Conservation (phyloP, 1,140 invertebrate species). For the Tetragnatha versicolor region DNA sequence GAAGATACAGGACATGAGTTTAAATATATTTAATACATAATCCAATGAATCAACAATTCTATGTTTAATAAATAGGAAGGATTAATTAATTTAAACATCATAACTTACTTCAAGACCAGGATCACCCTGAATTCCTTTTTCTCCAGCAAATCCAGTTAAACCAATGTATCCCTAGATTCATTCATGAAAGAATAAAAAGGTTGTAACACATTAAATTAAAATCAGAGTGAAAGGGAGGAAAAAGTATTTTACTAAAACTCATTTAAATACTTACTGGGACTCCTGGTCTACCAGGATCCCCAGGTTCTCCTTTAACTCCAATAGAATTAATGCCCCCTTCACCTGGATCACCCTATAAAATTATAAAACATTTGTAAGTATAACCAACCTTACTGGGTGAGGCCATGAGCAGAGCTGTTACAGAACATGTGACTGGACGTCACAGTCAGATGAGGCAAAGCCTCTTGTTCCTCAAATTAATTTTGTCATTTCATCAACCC, state of each 20-base stretch:
- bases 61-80: no score
- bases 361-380: no score
- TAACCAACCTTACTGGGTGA: no score
- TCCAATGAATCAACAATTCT: no score
- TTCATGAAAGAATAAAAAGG: no score
- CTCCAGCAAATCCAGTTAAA: constrained; percentile 48
- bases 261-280: constrained; percentile 9
- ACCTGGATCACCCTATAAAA: constrained; percentile 73
- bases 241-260: neutral
- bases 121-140: constrained; percentile 47
- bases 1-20: no score
- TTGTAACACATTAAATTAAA: neutral
- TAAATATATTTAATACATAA: no score
- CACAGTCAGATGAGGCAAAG: no score
- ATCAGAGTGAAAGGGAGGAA: neutral
- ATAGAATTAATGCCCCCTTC: constrained; percentile 84
- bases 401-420: no score
- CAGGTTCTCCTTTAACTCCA: constrained; percentile 77
- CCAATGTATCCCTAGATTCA: constrained; percentile 44
- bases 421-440: no score
- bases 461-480: no score
- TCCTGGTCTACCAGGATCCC: constrained; percentile 67
- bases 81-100: neutral
- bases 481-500: no score
- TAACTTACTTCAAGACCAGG: constrained; percentile 63